A percentile compares a stretch with the other conserved stretches of the same genome.
These are phyloP conservation scores for Microcaecilia unicolor DNA, from an alignment of 2,797 vertebrate genomes.

Conservation along the genomic window DNA sequence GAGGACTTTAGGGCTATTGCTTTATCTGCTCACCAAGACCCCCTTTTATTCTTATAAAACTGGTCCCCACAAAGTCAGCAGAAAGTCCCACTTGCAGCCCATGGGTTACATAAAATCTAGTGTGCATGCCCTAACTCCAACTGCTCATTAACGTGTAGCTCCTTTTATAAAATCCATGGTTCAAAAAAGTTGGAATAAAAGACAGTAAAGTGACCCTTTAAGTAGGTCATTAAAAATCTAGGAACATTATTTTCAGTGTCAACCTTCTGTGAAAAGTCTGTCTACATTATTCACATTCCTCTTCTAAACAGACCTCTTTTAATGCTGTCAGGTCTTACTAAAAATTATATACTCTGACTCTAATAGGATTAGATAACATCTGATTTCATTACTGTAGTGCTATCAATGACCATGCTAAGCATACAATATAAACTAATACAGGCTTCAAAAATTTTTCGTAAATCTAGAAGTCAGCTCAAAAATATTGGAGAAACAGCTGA, in stretches of 20 bases:
- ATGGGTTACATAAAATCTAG: too few species aligned
- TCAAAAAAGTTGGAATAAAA: too few species aligned
- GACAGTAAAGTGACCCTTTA: slow-evolving; percentile 1
- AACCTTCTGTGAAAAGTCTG: slow-evolving; percentile 15
- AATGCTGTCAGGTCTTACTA: slow-evolving; percentile 13
- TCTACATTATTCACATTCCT: slow-evolving; percentile 2
- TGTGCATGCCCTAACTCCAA: too few species aligned
- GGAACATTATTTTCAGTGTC: slow-evolving; percentile 11
- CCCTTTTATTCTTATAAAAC: not conserved
- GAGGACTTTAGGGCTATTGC: too few species aligned
- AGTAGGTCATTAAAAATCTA: slow-evolving; percentile 8
- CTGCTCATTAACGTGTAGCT: too few species aligned
- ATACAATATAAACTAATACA: not conserved
- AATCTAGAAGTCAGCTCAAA: too few species aligned
- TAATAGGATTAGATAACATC: slow-evolving; percentile 14
- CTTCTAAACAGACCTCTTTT: slow-evolving; percentile 15
- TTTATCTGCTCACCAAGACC: too few species aligned
- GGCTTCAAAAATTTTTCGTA: too few species aligned
- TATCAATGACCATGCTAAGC: slow-evolving; percentile 1
- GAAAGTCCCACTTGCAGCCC: too few species aligned
- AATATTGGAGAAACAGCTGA: too few species aligned
- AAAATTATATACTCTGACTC: not conserved
- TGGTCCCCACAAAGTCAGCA: too few species aligned
- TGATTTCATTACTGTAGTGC: slow-evolving; percentile 3
- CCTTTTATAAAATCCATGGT: too few species aligned